Evolutionary conservation across 1,140 invertebrate species (phyloP).

Genomic region (Diorhabda elongata): DNA sequence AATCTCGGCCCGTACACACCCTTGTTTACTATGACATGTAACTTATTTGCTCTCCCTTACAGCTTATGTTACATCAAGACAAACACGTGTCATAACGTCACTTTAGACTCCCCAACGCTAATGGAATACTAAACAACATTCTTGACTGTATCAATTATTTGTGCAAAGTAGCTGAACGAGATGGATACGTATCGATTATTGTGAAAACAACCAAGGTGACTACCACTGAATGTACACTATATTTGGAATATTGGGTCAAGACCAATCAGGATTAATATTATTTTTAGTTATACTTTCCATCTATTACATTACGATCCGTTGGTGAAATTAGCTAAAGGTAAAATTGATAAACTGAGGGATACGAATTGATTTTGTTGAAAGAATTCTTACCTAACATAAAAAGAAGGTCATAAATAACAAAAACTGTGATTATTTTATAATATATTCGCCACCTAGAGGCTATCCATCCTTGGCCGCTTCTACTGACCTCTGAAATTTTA

Average conservation of each 20-base stretch:
- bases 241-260: too few relatives aligned
- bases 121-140: conserved; percentile 21
- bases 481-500: too few relatives aligned
- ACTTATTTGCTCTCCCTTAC: conserved; percentile 29
- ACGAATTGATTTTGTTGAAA: too few relatives aligned
- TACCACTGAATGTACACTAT: too few relatives aligned
- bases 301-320: not conserved
- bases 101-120: conserved; percentile 9
- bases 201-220: not conserved
- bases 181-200: conserved; percentile 15
- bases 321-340: too few relatives aligned
- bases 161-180: conserved; percentile 1
- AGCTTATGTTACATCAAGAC: conserved; percentile 20
- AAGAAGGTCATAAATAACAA: too few relatives aligned
- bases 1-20: conserved; percentile 36
- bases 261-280: not conserved
- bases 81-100: conserved; percentile 22
- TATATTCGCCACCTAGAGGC: too few relatives aligned
- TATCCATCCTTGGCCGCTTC: too few relatives aligned
- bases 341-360: too few relatives aligned
- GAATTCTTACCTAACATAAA: too few relatives aligned
- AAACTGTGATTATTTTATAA: too few relatives aligned
- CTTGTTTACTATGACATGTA: conserved; percentile 36
- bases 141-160: conserved; percentile 11
- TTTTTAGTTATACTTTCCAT: not conserved